Evolutionary conservation across 2,797 vertebrate species (phyloP), one percentile per base, ranked within the genome.

Genomic region (Chrysocyon brachyurus): DNA sequence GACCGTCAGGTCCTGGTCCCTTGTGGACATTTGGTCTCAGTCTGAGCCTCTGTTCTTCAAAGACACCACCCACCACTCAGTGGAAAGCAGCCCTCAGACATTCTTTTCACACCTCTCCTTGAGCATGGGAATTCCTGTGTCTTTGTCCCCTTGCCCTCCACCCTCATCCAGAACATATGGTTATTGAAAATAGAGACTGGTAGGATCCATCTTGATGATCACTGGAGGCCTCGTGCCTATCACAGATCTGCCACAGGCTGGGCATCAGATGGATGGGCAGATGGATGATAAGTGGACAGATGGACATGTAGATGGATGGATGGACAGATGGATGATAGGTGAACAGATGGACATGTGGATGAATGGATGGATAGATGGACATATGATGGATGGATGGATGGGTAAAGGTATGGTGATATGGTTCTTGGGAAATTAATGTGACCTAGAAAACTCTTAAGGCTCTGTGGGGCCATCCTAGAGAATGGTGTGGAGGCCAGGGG

Each of bases 121-220:
- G 54, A 40, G 16, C 6, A 1, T 2, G 31, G 49, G 12, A 5
- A n/a, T 46, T 59, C 33, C 78, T 31, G 46, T 16, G 40, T 40
- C 6, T 2, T 12, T 40, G 10, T 22, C 33, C 21, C 46, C 8
- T 15, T 0, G 16, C 33, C 26, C 14, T 1, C 2, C n/a, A n/a
- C 33, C 26, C 14, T 1, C 40, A 4, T n/a, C 28, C 63, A 54
- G 59, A 40, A 10, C 66, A n/a, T 24, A n/a, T 11, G 31, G 21
- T n/a, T 21, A 10, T 5, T 70, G 87, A 26, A 66, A 10, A 8
- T 1, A 26, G 78, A 75, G 81, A 89, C 19, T 46, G 46, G 24
- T 28, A 22, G 28, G 12, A 40, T 28, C 31, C 33, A 28, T 26
- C 24, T 2, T 21, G 31, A 7, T 61, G 52, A 21, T 10, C 63